Conservation (phyloP, 92 coral and sea anemone species). For the Muricea muricata region DNA sequence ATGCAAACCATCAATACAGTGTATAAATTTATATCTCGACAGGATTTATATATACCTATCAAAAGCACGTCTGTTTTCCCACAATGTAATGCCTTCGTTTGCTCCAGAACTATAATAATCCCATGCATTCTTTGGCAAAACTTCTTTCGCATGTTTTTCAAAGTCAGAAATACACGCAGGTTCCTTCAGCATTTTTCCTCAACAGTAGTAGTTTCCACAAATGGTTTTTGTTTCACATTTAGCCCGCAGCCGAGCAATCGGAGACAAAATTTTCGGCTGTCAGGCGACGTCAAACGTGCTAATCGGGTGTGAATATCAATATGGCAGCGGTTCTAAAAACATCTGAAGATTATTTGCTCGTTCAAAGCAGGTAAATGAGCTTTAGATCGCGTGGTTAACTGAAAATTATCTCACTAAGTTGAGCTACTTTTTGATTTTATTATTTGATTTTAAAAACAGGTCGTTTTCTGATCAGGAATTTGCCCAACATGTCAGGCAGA, state of each 20-base stretch:
- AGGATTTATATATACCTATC: too few species aligned
- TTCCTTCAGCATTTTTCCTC: background rate
- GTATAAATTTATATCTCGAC: too few species aligned
- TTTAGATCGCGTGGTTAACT: background rate
- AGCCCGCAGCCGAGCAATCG: too few species aligned
- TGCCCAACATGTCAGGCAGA: constrained; percentile 1
- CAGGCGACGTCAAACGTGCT: too few species aligned
- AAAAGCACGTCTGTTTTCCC: constrained; percentile 24
- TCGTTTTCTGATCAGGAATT: constrained; percentile 31
- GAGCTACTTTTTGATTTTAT: background rate
- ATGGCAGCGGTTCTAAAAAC: constrained; percentile 26
- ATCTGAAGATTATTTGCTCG: background rate
- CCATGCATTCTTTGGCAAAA: constrained; percentile 12
- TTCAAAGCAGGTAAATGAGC: constrained; percentile 11
- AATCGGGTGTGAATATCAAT: background rate
- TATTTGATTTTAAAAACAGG: background rate
- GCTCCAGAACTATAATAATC: constrained; percentile 34
- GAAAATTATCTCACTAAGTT: background rate
- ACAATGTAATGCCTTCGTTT: constrained; percentile 11
- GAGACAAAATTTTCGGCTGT: too few species aligned
- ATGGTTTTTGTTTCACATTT: too few species aligned
- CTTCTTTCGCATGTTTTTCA: constrained; percentile 24
- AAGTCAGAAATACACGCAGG: constrained; percentile 32
- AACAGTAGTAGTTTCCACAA: too few species aligned
- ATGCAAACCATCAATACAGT: too few species aligned